Base-by-base conservation (phyloP, 2,113 vertebrate species). In the Delphinapterus leucas region DNA sequence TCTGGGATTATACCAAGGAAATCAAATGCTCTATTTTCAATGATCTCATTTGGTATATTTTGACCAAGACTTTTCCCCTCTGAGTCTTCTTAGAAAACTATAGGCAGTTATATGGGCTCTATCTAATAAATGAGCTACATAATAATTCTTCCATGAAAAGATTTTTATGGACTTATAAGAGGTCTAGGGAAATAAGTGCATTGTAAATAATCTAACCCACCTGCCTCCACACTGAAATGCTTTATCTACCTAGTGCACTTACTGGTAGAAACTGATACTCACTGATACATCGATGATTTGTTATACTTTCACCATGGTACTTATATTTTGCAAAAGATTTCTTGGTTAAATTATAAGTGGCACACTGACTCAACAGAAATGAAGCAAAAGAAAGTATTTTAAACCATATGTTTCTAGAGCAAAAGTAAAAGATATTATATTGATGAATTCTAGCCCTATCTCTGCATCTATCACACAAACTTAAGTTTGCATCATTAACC, bases 311-410 rank as follows among this genome's bases (percentile, higher is more conserved):
- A 91, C 26, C 31, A 5, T 9, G 38, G 31, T 47, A 41, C n/a
- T 41, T 53, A 14, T 15, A 86, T n/a, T 93, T 65, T 76, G 36
- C 58, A 96, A 96, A 91, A 88, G 12, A 58, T 38, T 92, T 58
- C 38, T 90, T 81, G 38, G 67, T 71, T 94, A 73, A 93, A 80
- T 82, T n/a, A 86, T 18, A 94, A 97, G 76, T 73, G 12, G 38
- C 3, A 91, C 53, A 58, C 2, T 93, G 60, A 92, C 49, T 86
- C 33, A 89, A 33, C 33, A 82, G 76, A 90, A 88, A 47, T 58
- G 14, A 74, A n/a, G 33, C 26, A 83, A 90, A 77, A 49, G 11
- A 28, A 96, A 58, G 31, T 13, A 44, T 81, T 89, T 67, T 44
- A 85, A 97, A 21, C 38, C 63, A 36, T 73, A 6, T 70, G 33